Conservation (phyloP, 2,797 vertebrate genomes). For the Diceros bicornis region DNA sequence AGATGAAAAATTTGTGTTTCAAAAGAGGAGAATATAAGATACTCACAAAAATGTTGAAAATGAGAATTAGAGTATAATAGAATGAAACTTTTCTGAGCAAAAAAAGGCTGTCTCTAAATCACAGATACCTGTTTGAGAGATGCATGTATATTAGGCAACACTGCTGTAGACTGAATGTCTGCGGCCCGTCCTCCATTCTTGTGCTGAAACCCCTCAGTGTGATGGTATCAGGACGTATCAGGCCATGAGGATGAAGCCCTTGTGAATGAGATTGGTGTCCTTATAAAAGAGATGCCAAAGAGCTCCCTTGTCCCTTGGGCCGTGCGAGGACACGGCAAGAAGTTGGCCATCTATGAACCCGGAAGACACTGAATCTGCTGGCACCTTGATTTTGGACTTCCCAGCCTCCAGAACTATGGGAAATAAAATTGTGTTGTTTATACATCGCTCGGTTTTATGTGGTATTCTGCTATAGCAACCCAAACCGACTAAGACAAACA, state of each 20-base stretch:
- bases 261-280: neutral
- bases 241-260: neutral
- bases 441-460: neutral
- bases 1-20: neutral
- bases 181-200: neutral
- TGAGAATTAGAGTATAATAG: neutral
- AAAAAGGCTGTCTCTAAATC: conserved; percentile 13
- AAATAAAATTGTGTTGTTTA: neutral
- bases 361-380: neutral
- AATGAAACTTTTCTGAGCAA: neutral
- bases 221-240: neutral
- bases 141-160: neutral
- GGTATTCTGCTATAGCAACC: neutral
- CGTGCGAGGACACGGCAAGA: neutral
- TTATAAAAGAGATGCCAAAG: neutral
- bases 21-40: neutral
- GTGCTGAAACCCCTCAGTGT: neutral
- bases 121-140: neutral
- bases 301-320: neutral
- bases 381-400: neutral
- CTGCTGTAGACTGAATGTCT: neutral
- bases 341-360: neutral
- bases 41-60: neutral
- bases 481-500: neutral
- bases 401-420: neutral